Evolutionary conservation across 2,888 invertebrate genomes (phyloP).

Genomic region (Callyntrura sp.): DNA sequence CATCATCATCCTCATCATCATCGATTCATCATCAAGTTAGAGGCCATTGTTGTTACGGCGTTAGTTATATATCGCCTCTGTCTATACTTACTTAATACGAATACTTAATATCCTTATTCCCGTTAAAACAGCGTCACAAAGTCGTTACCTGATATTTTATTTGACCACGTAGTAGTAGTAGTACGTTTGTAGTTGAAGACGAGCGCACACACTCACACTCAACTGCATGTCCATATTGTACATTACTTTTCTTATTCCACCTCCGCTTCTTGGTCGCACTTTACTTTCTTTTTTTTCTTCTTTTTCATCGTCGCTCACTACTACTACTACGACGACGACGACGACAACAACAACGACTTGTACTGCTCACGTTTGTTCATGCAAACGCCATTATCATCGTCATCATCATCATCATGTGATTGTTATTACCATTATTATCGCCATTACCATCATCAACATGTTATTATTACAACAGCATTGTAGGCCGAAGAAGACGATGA

Average conservation of each 20-base stretch:
- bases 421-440: constrained; percentile 69
- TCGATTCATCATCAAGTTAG: constrained; percentile 31
- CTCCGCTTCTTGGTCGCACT: neutral
- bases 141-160: neutral
- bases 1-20: too few species aligned
- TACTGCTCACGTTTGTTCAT: constrained; percentile 61
- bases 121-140: constrained; percentile 40
- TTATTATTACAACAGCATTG: constrained; percentile 58
- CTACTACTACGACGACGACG: too few species aligned
- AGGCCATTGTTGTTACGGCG: neutral
- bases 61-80: neutral
- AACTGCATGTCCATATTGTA: neutral
- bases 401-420: constrained; percentile 57
- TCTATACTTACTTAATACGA: constrained; percentile 23
- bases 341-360: too few species aligned
- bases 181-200: too few species aligned
- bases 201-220: too few species aligned
- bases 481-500: constrained; percentile 8
- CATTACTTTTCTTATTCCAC: neutral
- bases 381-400: constrained; percentile 50
- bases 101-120: constrained; percentile 46
- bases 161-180: constrained; percentile 20
- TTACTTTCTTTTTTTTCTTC: constrained; percentile 45
- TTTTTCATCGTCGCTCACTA: constrained; percentile 18
- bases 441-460: constrained; percentile 46